Evolutionary conservation across 2,888 invertebrate genomes (phyloP).

Genomic region (Parnassius mnemosyne): DNA sequence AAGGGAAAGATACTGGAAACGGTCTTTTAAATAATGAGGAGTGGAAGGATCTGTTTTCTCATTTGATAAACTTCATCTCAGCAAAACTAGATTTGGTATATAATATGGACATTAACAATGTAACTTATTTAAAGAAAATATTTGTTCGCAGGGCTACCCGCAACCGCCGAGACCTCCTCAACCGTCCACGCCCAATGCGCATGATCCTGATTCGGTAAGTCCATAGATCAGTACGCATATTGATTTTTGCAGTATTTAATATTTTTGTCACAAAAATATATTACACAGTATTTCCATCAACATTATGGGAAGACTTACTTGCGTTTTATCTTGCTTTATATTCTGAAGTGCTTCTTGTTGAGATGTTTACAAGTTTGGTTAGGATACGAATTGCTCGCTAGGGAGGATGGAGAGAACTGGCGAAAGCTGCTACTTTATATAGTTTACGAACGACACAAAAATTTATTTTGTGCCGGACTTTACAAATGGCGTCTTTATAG

Average conservation of each 20-base stretch:
- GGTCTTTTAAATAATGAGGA: no score
- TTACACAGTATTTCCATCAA: background rate
- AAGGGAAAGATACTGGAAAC: no score
- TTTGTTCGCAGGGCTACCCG: constrained; percentile 82
- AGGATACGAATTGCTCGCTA: background rate
- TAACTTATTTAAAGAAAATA: constrained; percentile 7
- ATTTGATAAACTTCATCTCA: background rate
- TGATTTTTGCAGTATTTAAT: background rate
- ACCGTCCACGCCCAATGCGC: constrained; percentile 88
- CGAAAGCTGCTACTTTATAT: background rate
- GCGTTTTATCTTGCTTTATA: constrained; percentile 1
- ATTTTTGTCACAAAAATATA: background rate
- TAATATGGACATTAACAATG: background rate
- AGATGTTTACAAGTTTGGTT: background rate
- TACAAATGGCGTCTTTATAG: background rate
- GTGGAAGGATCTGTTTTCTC: no score
- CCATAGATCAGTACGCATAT: constrained; percentile 1
- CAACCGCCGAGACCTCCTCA: constrained; percentile 86
- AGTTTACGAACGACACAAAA: background rate
- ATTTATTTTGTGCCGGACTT: background rate
- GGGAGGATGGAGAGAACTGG: background rate
- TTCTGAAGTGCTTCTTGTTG: background rate
- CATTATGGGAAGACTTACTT: background rate
- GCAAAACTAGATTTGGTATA: background rate
- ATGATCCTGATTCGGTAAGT: constrained; percentile 89